These are phyloP conservation scores for Channa maculata DNA, from an alignment of 2,113 vertebrate genomes.

Conservation along the genomic window DNA sequence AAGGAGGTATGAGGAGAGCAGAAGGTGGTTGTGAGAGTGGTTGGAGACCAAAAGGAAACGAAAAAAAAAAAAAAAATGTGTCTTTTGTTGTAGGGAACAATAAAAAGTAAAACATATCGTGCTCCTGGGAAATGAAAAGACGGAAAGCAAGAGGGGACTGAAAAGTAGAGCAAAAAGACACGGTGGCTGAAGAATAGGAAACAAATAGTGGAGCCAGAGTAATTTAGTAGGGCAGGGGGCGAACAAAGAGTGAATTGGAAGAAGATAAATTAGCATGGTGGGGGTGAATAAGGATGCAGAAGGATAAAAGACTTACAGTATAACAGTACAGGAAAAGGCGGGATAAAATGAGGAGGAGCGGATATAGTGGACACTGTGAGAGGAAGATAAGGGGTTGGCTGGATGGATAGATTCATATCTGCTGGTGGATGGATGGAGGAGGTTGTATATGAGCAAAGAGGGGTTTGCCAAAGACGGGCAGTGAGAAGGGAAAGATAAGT, in stretches of 20 bases:
- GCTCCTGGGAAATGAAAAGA: not conserved
- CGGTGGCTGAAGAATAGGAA: not conserved
- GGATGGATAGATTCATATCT: conserved; percentile 32
- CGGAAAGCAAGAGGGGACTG: not conserved
- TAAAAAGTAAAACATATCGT: conserved; percentile 1
- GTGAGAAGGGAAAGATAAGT: not conserved
- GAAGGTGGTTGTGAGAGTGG: not conserved
- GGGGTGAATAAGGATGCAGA: conserved; percentile 14
- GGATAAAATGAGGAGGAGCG: conserved; percentile 31
- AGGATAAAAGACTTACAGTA: conserved; percentile 10
- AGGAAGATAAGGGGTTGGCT: conserved; percentile 45
- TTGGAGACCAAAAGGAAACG: not conserved
- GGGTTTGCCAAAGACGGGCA: conserved; percentile 1
- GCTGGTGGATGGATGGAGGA: conserved; percentile 1
- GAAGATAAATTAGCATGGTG: conserved; percentile 45
- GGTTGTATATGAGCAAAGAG: conserved; percentile 32
- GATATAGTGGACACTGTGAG: conserved; percentile 49
- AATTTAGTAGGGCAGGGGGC: conserved; percentile 12
- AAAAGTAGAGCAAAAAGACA: conserved; percentile 4
- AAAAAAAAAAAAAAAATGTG: not conserved
- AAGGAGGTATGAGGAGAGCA: not conserved
- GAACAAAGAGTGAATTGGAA: conserved; percentile 23
- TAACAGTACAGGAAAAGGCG: conserved; percentile 36
- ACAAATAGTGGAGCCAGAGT: conserved; percentile 24
- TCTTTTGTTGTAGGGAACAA: not conserved